These are phyloP conservation scores for Catharus ustulatus DNA, from an alignment of 2,797 vertebrate genomes.

Conservation along the genomic window DNA sequence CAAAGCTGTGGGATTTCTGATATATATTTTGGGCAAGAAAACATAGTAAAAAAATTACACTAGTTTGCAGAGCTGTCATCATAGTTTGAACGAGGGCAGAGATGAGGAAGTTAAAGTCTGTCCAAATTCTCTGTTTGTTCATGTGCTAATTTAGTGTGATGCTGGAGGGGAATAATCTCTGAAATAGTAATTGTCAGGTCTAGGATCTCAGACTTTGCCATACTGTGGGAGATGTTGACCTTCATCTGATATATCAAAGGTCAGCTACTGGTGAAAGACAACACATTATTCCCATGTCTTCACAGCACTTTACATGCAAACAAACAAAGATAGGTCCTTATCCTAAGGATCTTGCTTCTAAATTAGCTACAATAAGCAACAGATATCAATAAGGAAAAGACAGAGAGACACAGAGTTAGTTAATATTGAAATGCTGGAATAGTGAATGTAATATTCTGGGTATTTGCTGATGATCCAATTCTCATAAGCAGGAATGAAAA, in stretches of 20 bases:
- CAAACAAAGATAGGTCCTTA: not conserved
- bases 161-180: not conserved
- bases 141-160: not conserved
- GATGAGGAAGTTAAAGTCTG: not conserved
- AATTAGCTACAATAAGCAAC: not conserved
- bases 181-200: not conserved
- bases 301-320: not conserved
- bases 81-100: not conserved
- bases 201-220: not conserved
- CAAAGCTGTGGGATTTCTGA: not conserved
- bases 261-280: not conserved
- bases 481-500: not conserved
- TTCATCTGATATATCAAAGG: not conserved
- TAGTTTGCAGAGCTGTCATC: not conserved
- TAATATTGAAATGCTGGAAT: not conserved
- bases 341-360: not conserved
- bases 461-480: not conserved
- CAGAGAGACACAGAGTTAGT: not conserved
- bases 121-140: not conserved
- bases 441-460: not conserved
- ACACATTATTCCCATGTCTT: not conserved
- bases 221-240: not conserved
- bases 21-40: not conserved
- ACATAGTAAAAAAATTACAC: not conserved
- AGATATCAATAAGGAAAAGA: not conserved